Evolutionary conservation across 2,888 invertebrate species (phyloP).

Genomic region (Crematogaster levior): DNA sequence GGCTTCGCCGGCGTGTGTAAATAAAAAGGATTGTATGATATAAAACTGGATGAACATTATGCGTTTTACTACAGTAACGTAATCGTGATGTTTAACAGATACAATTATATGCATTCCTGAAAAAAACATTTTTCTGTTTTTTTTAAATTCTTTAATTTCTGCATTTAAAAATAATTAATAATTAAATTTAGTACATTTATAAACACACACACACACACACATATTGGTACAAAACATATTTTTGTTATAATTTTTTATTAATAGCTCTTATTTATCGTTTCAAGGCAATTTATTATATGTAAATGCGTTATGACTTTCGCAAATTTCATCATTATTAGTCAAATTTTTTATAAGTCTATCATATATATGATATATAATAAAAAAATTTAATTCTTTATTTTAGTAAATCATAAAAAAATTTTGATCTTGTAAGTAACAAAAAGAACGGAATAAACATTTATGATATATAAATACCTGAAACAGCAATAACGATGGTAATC

Average conservation of each 20-base stretch:
- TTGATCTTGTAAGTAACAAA: neutral
- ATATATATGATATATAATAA: no score
- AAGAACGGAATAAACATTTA: neutral
- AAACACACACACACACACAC: no score
- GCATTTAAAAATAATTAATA: neutral
- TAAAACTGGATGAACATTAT: neutral
- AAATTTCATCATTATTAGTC: conserved; percentile 2
- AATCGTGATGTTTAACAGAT: neutral
- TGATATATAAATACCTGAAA: conserved; percentile 35
- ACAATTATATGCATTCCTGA: conserved; percentile 4
- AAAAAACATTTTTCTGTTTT: neutral
- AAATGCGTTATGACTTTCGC: neutral
- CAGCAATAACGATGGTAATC: conserved; percentile 3
- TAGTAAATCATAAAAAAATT: neutral
- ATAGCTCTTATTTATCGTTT: neutral
- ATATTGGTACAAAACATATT: neutral
- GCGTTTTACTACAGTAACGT: neutral
- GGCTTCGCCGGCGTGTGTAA: conserved; percentile 15
- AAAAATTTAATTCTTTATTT: neutral
- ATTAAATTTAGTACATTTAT: no score
- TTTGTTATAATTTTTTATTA: neutral
- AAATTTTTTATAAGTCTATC: neutral
- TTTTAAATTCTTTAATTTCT: neutral
- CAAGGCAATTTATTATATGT: neutral
- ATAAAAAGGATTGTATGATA: conserved; percentile 25